Base-by-base conservation (phyloP, 1,140 invertebrate species). In the Onthophagus taurus region DNA sequence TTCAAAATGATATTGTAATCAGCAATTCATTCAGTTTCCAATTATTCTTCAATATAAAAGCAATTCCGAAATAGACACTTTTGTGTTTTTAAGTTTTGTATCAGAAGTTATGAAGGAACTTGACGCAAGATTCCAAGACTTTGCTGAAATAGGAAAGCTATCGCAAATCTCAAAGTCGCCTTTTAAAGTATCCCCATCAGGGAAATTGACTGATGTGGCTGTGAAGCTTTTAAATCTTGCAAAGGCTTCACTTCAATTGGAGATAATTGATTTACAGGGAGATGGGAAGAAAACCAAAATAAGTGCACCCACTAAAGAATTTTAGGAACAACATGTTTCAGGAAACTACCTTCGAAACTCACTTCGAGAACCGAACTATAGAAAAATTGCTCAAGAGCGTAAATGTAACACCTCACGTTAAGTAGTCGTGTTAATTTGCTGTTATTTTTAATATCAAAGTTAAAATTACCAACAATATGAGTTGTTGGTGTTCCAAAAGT, bases 191-290 rank as follows among this genome's bases (percentile, higher is more conserved):
- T 13, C 16, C 44, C 6, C 34, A 31, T 11, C 23, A 19, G 34
- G 16, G 37, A 18, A 44, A 44, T 48, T 34, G 42, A 48, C 42
- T 29, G 31, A 48, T 48, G 41, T 44, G 21, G 47, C 42, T 49
- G 43, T 31, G 6, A 49, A 49, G 34, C 45, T 49, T 26, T 49
- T 48, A n/a, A 12, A 18, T 17, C 21, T 42, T 42, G 9, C 5
- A 30, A 48, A 48, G 33, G 26, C 46, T 44, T 44, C 18, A 48
- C 46, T 44, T 44, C 18, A 48, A 47, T 43, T 34, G 41, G 39
- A 47, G 33, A 47, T 47, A 42, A 47, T 43, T 2, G 39, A 33
- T 16, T 23, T 47, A 24, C 38, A 47, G 33, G 38, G n/a, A n/a
- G n/a, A n/a, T n/a, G n/a, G n/a, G n/a, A n/a, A n/a, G n/a, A n/a